These are phyloP conservation scores for Phaenicophaeus curvirostris DNA, from an alignment of 2,797 vertebrate species.

Conservation along the genomic window DNA sequence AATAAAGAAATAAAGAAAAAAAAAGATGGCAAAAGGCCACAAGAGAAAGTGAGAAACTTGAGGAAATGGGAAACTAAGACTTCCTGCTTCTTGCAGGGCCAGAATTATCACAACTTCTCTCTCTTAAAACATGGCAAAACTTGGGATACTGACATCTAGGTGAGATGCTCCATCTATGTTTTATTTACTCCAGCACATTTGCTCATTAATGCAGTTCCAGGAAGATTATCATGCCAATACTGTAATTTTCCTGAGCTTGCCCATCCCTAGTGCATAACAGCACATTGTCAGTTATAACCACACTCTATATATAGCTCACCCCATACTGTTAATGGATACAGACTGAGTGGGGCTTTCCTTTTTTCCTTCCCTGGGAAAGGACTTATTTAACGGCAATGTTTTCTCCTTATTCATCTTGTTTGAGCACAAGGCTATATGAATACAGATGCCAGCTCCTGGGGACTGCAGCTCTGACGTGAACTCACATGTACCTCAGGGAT, in stretches of 20 bases:
- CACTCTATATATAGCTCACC: neutral
- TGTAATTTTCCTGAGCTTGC: neutral
- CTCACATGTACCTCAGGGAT: neutral
- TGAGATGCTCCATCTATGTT: neutral
- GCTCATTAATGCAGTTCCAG: neutral
- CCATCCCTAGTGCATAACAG: neutral
- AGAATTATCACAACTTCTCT: neutral
- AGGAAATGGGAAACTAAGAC: neutral
- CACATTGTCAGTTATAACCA: neutral
- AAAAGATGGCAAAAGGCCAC: neutral
- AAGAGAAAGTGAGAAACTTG: neutral
- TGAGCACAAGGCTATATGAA: neutral
- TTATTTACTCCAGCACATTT: neutral
- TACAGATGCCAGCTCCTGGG: neutral
- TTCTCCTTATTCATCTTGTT: conserved; percentile 22
- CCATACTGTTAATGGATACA: conserved; percentile 1
- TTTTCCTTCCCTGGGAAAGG: conserved; percentile 50
- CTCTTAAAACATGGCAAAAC: neutral
- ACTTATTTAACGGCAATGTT: conserved; percentile 55
- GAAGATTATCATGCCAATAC: neutral
- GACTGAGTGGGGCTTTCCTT: conserved; percentile 64
- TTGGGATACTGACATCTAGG: neutral
- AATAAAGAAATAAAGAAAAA: too few species aligned
- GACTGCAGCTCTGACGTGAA: neutral
- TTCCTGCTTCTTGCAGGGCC: neutral